Conservation (phyloP, 2,113 vertebrate genomes). For the Octodon degus region DNA sequence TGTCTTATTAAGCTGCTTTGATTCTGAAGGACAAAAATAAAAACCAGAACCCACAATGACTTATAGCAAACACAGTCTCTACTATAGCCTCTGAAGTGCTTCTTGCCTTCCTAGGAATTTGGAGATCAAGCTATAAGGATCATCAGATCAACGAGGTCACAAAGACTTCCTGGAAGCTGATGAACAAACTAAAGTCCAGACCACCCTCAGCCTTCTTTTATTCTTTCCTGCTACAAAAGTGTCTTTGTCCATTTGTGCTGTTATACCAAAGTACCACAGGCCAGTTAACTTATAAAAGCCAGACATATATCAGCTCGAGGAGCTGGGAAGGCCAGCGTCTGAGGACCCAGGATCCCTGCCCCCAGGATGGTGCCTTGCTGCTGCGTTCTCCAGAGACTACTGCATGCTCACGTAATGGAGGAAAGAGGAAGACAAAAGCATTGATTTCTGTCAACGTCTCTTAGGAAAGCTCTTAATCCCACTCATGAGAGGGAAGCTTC, state of each 20-base stretch:
- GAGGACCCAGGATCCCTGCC: not conserved
- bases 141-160: not conserved
- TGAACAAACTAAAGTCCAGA: not conserved
- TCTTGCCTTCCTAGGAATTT: not conserved
- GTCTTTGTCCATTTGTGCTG: not conserved
- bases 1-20: not conserved
- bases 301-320: not conserved
- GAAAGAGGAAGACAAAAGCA: not conserved
- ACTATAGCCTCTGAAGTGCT: not conserved
- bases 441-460: not conserved
- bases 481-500: too few species aligned
- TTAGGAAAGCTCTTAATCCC: not conserved
- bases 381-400: not conserved
- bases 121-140: not conserved
- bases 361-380: not conserved
- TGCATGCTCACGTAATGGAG: not conserved
- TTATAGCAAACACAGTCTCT: constrained; percentile 23
- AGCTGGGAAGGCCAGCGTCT: not conserved
- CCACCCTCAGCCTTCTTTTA: not conserved
- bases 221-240: not conserved
- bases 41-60: not conserved
- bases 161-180: not conserved
- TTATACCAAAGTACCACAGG: not conserved
- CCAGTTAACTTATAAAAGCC: not conserved
- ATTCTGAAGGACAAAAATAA: constrained; percentile 21